Evolutionary conservation across 2,113 vertebrate genomes (phyloP), one percentile per base, ranked within the genome.

Genomic region (Galemys pyrenaicus): DNA sequence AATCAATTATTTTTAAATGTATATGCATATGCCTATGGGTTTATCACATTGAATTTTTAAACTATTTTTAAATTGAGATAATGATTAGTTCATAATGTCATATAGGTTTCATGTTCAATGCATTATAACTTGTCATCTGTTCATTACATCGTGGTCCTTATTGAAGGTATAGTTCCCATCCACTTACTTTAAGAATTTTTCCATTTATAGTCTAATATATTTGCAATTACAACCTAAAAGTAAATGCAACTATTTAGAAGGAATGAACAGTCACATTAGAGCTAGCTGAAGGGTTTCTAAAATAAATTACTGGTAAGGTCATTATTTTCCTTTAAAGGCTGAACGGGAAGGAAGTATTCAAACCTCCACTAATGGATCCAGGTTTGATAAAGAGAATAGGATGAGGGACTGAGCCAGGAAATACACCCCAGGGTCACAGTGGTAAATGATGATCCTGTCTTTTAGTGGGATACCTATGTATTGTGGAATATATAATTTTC

Each of bases 401-500:
- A 30, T 41, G 5, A 51, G 28, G 51, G 39, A 20, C 6, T 70
- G 5, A 20, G 2, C 58, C 51, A 54, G 3, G 16, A 71, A 10
- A 7, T 10, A 16, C 1, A 24, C 17, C 7, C 22, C 44, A n/a
- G 65, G 37, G 24, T 24, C 60, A 26, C 26, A 51, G 8, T 6
- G 7, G 11, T 35, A 49, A n/a, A 85, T 2, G 19, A 20, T 44
- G 26, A 28, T 7, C 19, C 0, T n/a, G 37, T 39, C 79, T 41
- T 75, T 0, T 68, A 30, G 24, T 9, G 1, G 20, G 16, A 30
- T 13, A 24, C 3, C 0, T 22, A 13, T 9, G 1, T 17, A 19
- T 30, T 58, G 1, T 28, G 35, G 35, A 44, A 16, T 62, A 2
- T 41, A 11, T 28, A 10, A 24, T 0, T 54, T 70, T 44, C 5